Evolutionary conservation across 2,888 invertebrate genomes (phyloP).

Genomic region (Drymonia ruficornis): DNA sequence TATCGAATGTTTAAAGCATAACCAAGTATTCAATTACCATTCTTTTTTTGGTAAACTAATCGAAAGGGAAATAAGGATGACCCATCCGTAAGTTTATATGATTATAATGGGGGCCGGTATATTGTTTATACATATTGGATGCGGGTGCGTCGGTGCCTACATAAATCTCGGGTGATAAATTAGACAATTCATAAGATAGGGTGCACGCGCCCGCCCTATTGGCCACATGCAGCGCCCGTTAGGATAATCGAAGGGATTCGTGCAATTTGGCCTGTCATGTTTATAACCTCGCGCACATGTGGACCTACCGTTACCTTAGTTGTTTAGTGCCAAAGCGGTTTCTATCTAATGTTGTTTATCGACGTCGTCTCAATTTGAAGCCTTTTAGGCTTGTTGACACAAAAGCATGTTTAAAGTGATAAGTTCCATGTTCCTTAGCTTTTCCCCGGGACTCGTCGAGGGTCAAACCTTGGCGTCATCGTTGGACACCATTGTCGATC

Average conservation of each 20-base stretch:
- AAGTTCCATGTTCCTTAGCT: too few relatives aligned
- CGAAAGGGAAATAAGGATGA: constrained; percentile 23
- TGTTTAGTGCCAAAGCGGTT: not conserved
- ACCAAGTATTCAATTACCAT: constrained; percentile 42
- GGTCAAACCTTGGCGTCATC: too few relatives aligned
- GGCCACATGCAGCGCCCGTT: constrained; percentile 51
- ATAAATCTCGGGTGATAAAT: constrained; percentile 74
- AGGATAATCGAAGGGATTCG: constrained; percentile 56
- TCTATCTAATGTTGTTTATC: not conserved
- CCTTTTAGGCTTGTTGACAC: too few relatives aligned
- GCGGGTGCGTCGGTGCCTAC: constrained; percentile 65
- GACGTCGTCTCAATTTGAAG: too few relatives aligned
- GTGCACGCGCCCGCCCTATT: constrained; percentile 52
- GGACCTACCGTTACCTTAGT: constrained; percentile 8
- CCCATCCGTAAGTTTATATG: constrained; percentile 38
- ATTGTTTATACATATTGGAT: constrained; percentile 48
- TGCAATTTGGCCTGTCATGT: constrained; percentile 54
- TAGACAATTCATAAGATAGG: constrained; percentile 71
- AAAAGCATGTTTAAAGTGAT: too few relatives aligned
- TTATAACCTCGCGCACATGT: constrained; percentile 36
- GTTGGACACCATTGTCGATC: too few relatives aligned
- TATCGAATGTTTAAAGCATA: not conserved
- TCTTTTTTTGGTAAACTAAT: constrained; percentile 42
- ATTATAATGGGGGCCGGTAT: constrained; percentile 35
- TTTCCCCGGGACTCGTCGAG: too few relatives aligned